These are phyloP conservation scores for Pelusios castaneus DNA, from an alignment of 2,113 vertebrate genomes.

Conservation along the genomic window DNA sequence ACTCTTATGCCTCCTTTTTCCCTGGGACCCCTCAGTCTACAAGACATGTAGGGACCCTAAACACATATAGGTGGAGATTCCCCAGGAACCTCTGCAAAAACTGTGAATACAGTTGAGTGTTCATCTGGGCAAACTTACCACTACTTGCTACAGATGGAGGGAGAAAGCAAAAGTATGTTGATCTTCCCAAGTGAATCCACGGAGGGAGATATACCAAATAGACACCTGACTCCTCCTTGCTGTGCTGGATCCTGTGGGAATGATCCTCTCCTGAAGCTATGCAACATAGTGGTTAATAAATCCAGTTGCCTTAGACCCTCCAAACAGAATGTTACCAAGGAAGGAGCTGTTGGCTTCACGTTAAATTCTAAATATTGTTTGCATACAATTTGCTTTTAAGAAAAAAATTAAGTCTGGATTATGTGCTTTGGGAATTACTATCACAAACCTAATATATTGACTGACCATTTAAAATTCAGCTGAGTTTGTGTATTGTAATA, in stretches of 20 bases:
- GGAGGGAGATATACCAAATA: neutral
- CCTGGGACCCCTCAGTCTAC: neutral
- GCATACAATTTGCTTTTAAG: neutral
- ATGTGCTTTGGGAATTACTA: neutral
- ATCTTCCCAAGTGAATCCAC: neutral
- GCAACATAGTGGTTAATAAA: accelerated
- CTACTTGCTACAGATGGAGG: neutral
- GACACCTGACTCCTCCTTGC: neutral
- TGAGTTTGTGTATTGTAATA: neutral
- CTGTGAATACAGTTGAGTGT: accelerated
- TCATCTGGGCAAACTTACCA: neutral
- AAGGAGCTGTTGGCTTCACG: neutral
- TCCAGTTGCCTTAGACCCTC: neutral
- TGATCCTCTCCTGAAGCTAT: neutral
- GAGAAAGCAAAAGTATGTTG: neutral
- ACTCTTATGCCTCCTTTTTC: neutral
- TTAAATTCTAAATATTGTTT: neutral
- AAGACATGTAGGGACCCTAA: neutral
- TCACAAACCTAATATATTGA: neutral
- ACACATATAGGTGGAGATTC: neutral
- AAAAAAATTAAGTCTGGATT: neutral
- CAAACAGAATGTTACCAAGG: neutral
- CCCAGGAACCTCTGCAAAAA: neutral
- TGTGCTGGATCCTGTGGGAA: neutral
- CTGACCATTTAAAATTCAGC: neutral